phyloP scores from a whole-genome alignment of 2,888 invertebrate genomes.

The Cerastis leucographa region DNA sequence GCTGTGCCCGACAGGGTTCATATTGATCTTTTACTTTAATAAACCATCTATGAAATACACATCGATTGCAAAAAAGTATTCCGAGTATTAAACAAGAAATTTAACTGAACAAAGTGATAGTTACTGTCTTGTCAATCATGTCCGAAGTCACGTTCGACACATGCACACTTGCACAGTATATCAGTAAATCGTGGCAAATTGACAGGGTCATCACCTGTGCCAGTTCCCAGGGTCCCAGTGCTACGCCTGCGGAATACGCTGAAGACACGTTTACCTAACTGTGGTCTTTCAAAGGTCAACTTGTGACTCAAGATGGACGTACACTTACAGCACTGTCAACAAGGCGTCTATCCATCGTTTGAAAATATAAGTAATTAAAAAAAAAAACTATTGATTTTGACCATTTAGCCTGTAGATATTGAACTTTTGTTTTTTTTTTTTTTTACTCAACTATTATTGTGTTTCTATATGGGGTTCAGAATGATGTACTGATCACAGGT shows the following conservation, averaged over 20 bases:
- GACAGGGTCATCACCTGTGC: constrained; percentile 49
- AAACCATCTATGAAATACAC: too few species aligned
- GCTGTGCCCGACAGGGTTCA: too few species aligned
- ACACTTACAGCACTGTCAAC: neutral
- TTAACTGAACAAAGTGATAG: neutral
- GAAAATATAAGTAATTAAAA: too few species aligned
- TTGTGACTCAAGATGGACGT: neutral
- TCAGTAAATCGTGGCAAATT: constrained; percentile 47
- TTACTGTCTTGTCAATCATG: neutral
- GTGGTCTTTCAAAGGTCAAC: constrained; percentile 16
- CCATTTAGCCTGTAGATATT: too few species aligned
- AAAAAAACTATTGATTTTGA: too few species aligned
- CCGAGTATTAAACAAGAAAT: neutral
- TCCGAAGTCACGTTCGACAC: neutral
- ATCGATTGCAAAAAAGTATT: too few species aligned
- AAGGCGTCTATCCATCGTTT: too few species aligned
- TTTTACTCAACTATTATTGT: too few species aligned
- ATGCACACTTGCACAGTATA: neutral
- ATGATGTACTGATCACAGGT: too few species aligned
- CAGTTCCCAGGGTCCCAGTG: constrained; percentile 17
- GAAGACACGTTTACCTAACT: neutral
- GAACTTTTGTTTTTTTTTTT: too few species aligned
- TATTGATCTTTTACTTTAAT: too few species aligned
- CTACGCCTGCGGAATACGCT: constrained; percentile 2
- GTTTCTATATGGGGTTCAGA: too few species aligned